Evolutionary conservation across 2,797 vertebrate species (phyloP), one percentile per base, ranked within the genome.

Genomic region (Kryptopterus vitreolus): DNA sequence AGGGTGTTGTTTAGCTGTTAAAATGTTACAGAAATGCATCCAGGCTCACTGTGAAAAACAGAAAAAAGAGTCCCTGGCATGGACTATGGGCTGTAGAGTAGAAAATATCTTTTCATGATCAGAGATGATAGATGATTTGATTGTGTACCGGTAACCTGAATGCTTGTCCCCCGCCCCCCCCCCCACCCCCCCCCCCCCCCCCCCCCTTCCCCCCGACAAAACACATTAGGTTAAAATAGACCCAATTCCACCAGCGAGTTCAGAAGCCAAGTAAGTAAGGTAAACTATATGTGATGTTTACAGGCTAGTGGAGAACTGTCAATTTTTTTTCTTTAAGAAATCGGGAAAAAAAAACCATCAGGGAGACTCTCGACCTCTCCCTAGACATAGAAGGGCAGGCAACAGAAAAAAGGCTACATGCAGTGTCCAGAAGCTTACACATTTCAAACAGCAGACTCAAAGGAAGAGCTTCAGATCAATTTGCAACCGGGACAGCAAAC

Each of bases 391-490:
- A 29, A 50, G 24, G 16, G 46, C 46, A 70, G 46, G 16, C 48
- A 52, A 52, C 68, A 53, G 26, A 71, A 71, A 52, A n/a, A 71
- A 52, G 16, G 22, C 24, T 71, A 53, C 68, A 53, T 71, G 68
- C 29, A 53, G 18, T 71, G 18, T 71, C 48, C 26, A 55, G 50
- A 20, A 55, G 31, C 35, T 55, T 55, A 71, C 66, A 69, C 24
- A 50, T 69, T 71, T 69, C 66, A 50, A 11, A 50, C 13, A 26
- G n/a, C 24, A 69, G 66, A 50, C 24, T 69, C 43, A 69, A 50
- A 69, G 43, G 26, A 50, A 24, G 15, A 50, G 26, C 22, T 53
- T 33, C 9, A 71, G 68, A 71, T 53, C 26, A n/a, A 53, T 71
- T 29, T 22, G 7, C 69, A 72, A n/a, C 20, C 53, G 69, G 29